phyloP scores from a whole-genome alignment of 2,888 invertebrate genomes.

The Synanthedon andrenaeformis region DNA sequence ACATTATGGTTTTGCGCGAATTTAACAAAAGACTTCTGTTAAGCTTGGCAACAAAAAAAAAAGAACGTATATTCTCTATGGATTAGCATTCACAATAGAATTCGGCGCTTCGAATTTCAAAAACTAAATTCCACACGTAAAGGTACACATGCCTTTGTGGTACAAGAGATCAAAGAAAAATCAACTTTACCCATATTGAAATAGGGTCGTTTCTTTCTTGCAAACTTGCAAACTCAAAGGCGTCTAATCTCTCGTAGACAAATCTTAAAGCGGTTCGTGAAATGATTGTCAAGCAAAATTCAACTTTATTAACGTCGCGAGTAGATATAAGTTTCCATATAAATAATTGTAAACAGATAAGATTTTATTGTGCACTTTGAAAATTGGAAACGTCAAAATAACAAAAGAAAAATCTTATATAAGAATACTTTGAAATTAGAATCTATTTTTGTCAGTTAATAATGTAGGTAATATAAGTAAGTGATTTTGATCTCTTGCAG shows the following conservation, averaged over 20 bases:
- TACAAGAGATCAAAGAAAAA: conserved; percentile 1
- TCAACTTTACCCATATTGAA: not conserved
- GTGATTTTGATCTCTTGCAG: no score
- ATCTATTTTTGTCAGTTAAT: no score
- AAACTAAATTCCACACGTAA: not conserved
- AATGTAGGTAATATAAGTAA: no score
- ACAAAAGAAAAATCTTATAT: no score
- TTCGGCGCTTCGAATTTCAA: conserved; percentile 10
- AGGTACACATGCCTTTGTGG: not conserved
- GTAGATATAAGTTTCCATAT: no score
- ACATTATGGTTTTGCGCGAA: conserved; percentile 12
- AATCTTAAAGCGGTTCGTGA: not conserved
- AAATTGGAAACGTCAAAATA: no score
- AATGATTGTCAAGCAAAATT: no score
- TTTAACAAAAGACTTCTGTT: conserved; percentile 9
- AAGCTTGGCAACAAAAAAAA: conserved; percentile 8
- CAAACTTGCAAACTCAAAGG: conserved; percentile 2
- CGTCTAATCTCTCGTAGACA: conserved; percentile 1
- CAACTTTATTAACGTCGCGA: no score
- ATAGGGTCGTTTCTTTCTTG: not conserved
- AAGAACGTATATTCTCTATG: conserved; percentile 26
- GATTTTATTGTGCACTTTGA: no score
- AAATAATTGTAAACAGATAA: no score
- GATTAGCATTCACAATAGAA: conserved; percentile 28
- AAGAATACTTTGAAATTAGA: no score